Percentiles rank a stretch among this genome's conserved stretches.
Conservation (phyloP, 2,888 invertebrate genomes). For the Girardia tigrina region DNA sequence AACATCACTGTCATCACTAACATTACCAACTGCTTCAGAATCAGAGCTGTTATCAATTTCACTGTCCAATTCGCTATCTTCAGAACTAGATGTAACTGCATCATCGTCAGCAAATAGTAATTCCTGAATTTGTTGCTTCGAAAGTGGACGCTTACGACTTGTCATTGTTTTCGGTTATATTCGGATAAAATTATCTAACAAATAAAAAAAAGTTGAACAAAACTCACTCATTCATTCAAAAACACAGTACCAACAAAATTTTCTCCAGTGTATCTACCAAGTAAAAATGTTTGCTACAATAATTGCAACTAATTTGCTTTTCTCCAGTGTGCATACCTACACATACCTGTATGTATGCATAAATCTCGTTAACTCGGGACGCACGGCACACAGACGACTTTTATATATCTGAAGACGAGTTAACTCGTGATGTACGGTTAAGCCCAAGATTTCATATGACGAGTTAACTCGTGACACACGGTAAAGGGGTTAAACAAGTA, state of each 20-base stretch:
- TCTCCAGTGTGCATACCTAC: no score
- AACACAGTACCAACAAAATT: not conserved
- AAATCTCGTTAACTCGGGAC: no score
- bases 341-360: no score
- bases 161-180: no score
- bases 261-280: not conserved
- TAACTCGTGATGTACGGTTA: no score
- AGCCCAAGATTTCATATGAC: no score
- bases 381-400: no score
- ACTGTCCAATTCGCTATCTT: not conserved
- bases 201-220: not conserved
- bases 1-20: not conserved
- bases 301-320: not conserved
- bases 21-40: not conserved
- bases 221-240: not conserved
- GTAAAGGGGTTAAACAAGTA: no score
- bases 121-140: not conserved
- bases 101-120: not conserved
- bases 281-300: not conserved
- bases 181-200: not conserved
- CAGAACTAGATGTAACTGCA: not conserved
- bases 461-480: no score
- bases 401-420: no score
- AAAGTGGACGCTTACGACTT: not conserved
- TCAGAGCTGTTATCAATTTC: not conserved